These are phyloP conservation scores for Gallinago undulata DNA, from an alignment of 2,113 vertebrate species.

Conservation along the genomic window DNA sequence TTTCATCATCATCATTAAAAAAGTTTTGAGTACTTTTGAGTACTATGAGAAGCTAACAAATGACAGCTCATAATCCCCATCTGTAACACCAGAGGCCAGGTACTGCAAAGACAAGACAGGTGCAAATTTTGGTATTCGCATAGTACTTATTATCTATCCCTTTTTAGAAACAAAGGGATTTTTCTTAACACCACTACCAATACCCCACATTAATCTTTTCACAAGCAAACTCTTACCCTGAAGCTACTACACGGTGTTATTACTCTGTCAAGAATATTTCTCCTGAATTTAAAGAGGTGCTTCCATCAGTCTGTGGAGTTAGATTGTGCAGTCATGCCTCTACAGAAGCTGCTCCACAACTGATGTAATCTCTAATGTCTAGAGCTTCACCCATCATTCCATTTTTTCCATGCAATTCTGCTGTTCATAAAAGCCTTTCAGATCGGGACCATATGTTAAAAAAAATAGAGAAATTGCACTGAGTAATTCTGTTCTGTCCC, in stretches of 20 bases:
- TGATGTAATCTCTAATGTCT: neutral
- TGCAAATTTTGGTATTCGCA: slow-evolving; percentile 26
- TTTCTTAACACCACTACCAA: slow-evolving; percentile 40
- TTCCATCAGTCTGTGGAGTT: neutral
- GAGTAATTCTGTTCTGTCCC: neutral
- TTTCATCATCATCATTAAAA: slow-evolving; percentile 47
- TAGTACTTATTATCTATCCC: slow-evolving; percentile 1
- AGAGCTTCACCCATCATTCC: neutral
- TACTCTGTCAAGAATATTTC: slow-evolving; percentile 16
- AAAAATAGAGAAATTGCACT: neutral
- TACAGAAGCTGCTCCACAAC: neutral
- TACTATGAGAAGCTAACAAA: slow-evolving; percentile 6
- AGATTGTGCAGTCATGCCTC: neutral
- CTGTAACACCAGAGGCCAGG: slow-evolving; percentile 41
- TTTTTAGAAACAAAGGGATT: slow-evolving; percentile 33
- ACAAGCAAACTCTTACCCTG: neutral
- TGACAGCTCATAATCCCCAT: slow-evolving; percentile 57
- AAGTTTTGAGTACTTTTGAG: neutral
- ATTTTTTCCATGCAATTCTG: neutral
- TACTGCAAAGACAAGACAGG: slow-evolving; percentile 16
- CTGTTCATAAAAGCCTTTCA: neutral
- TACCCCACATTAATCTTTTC: slow-evolving; percentile 35
- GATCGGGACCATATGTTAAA: neutral
- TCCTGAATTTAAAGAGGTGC: neutral
- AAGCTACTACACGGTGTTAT: neutral